Percentiles rank a stretch among this genome's conserved stretches.
These are phyloP conservation scores for Spheniscus humboldti DNA, from an alignment of 2,797 vertebrate species.

Conservation along the genomic window DNA sequence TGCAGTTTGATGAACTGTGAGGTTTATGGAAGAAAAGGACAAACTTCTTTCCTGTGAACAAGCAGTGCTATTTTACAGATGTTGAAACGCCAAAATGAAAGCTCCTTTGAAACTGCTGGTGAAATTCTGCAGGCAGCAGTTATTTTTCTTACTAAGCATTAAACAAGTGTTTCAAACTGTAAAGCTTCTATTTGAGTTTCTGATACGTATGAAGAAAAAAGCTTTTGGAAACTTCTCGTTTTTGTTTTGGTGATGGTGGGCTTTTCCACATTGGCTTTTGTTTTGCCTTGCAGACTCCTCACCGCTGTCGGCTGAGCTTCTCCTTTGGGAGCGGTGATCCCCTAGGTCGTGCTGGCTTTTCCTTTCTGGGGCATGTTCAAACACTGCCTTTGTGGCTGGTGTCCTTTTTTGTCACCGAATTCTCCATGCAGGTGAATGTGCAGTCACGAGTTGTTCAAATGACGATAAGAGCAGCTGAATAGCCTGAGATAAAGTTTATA, in stretches of 20 bases:
- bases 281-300: not conserved
- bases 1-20: no score
- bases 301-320: fast-evolving
- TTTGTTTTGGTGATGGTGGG: not conserved
- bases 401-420: not conserved
- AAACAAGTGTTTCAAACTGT: not conserved
- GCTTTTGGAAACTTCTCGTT: not conserved
- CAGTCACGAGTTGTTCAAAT: not conserved
- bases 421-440: not conserved
- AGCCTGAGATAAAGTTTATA: not conserved
- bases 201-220: not conserved
- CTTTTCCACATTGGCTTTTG: not conserved
- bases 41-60: not conserved
- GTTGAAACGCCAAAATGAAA: not conserved
- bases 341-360: fast-evolving
- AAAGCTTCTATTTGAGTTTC: not conserved
- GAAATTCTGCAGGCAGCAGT: not conserved
- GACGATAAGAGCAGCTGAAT: not conserved
- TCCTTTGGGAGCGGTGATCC: fast-evolving
- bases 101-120: not conserved
- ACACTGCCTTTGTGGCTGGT: fast-evolving
- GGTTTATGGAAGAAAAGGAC: not conserved
- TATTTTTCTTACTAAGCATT: not conserved
- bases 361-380: not conserved
- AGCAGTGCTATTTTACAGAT: not conserved